A percentile compares a stretch with the other conserved stretches of the same genome.
phyloP scores from a whole-genome alignment of 2,797 vertebrate genomes.

The Ataeniobius toweri region DNA sequence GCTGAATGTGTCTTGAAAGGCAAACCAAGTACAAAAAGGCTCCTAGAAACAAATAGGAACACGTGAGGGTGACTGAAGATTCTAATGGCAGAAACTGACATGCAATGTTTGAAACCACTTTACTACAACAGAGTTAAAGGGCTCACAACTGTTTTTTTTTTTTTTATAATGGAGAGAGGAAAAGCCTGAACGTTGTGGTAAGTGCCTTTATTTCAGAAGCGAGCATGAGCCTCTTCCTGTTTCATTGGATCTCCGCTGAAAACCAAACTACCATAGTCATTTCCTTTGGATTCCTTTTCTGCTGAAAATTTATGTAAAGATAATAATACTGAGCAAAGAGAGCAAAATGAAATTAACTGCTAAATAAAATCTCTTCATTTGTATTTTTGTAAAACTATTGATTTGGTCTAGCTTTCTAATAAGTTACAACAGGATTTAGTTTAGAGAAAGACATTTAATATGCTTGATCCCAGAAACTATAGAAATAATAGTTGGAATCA shows the following conservation, averaged over 20 bases:
- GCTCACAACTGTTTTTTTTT: not conserved
- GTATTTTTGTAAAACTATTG: not conserved
- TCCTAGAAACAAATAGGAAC: not conserved
- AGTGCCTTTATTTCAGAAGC: not conserved
- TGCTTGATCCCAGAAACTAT: not conserved
- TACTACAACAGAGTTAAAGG: not conserved
- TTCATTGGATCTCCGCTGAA: not conserved
- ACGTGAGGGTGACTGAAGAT: not conserved
- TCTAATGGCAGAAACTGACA: slow-evolving; percentile 1
- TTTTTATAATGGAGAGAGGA: not conserved
- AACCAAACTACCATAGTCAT: not conserved
- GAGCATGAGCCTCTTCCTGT: not conserved
- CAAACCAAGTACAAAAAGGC: not conserved
- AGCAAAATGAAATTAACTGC: not conserved
- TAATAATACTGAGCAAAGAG: not conserved
- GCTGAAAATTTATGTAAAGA: slow-evolving; percentile 10
- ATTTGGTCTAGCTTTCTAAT: not conserved
- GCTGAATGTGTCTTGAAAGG: not conserved
- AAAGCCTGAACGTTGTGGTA: not conserved
- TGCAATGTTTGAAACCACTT: not conserved
- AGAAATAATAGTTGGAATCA: not conserved
- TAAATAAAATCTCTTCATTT: not conserved
- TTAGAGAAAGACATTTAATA: not conserved
- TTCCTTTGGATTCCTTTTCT: not conserved
- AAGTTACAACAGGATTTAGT: not conserved